Conservation (phyloP, 2,888 invertebrate genomes). For the Meliscaeva auricollis region DNA sequence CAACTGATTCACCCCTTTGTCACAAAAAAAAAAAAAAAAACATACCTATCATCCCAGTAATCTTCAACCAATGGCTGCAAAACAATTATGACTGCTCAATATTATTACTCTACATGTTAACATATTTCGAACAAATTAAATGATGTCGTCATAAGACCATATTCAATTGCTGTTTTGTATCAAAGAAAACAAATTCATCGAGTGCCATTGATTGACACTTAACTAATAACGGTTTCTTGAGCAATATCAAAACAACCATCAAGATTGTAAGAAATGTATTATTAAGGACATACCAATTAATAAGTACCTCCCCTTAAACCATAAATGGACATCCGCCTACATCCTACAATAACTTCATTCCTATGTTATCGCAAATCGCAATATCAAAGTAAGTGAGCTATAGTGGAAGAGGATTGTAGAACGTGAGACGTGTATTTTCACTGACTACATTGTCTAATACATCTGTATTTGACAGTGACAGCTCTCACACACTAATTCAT, state of each 20-base stretch:
- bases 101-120: no score
- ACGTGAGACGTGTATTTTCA: slow-evolving; percentile 37
- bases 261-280: neutral
- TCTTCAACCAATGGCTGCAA: no score
- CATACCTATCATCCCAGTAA: no score
- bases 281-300: neutral
- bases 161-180: neutral
- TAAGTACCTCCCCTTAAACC: neutral
- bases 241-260: neutral
- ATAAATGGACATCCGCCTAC: neutral
- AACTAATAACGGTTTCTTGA: neutral
- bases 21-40: no score
- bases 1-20: no score
- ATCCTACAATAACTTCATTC: slow-evolving; percentile 16
- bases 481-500: slow-evolving; percentile 32
- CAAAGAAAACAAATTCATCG: neutral
- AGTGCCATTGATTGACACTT: neutral
- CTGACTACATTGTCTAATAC: slow-evolving; percentile 17
- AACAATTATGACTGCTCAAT: no score
- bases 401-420: neutral
- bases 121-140: no score
- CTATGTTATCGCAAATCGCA: neutral
- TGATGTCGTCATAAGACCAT: no score
- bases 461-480: slow-evolving; percentile 49
- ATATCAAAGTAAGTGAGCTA: neutral